Evolutionary conservation across 2,797 vertebrate species (phyloP), one percentile per base, ranked within the genome.

Genomic region (Myripristis jacobus): DNA sequence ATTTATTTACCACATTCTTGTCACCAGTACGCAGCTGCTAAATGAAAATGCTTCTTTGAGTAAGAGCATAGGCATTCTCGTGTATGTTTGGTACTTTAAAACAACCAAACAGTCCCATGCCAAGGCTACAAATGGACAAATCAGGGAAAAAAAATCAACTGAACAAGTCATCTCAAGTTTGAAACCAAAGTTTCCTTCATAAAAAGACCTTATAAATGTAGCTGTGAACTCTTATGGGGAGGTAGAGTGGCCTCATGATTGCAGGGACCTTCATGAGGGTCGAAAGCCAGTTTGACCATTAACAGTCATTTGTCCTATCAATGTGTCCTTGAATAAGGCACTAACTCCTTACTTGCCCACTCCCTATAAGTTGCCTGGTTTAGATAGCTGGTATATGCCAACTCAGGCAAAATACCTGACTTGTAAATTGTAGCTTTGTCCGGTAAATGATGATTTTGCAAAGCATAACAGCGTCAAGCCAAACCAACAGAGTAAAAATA

Each of bases 211-310:
- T n/a, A 24, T 8, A n/a, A n/a, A 68, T 60, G 51, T 67, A 19
- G 55, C 53, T 73, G 46, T 67, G 36, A 69, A 59, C 51, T 41
- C 77, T 51, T 70, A 3, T 57, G 57, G 66, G 58, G 41, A 3
- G 47, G 21, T 21, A 71, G 81, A 79, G 56, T 60, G 68, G 22
- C n/a, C 9, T 55, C 82, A 85, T 84, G 83, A 85, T 82, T 73
- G 1, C 25, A 0, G n/a, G 79, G 29, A 57, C 46, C 58, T 25
- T n/a, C 22, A 52, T 65, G 25, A 11, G 13, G 70, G 71, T 78
- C 66, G 48, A 48, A 46, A 54, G 44, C 47, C 64, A 67, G 73
- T 64, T 25, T 58, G 50, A 64, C 22, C 22, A 43, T 80, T 69
- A 61, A 47, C 29, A 53, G 46, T 54, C 19, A 66, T 11, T 63